phyloP scores from a whole-genome alignment of 64 coral and sea anemone species.

The Actinia tenebrosa region DNA sequence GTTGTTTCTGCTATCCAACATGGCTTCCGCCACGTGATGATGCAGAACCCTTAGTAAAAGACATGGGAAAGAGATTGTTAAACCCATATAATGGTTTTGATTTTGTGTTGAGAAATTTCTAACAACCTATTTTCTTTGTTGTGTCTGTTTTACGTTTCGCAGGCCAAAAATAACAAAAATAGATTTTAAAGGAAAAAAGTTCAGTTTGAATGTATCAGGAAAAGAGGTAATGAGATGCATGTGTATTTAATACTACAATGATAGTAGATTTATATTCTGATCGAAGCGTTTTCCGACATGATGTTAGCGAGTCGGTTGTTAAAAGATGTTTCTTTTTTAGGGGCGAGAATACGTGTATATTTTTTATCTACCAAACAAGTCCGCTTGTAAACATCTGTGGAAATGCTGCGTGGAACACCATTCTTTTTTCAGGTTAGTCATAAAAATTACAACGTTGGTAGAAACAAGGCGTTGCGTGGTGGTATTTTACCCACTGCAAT shows the following conservation, averaged over 20 bases:
- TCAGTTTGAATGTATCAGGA: conserved; percentile 73
- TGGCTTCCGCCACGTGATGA: too few relatives aligned
- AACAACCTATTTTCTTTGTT: background rate
- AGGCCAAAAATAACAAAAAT: conserved; percentile 96
- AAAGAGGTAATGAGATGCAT: conserved; percentile 50
- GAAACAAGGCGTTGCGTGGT: too few relatives aligned
- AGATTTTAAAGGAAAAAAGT: conserved; percentile 91
- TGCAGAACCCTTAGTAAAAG: too few relatives aligned
- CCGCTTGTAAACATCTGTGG: conserved; percentile 97
- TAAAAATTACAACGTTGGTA: background rate
- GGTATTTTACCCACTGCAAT: too few relatives aligned
- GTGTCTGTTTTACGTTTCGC: background rate
- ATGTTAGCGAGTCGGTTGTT: background rate
- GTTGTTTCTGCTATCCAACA: too few relatives aligned
- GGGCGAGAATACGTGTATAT: conserved; percentile 76
- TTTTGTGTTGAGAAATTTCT: background rate
- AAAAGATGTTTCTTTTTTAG: conserved; percentile 26
- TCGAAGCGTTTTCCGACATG: too few relatives aligned
- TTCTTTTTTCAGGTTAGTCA: conserved; percentile 80
- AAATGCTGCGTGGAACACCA: conserved; percentile 96
- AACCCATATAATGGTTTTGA: too few relatives aligned
- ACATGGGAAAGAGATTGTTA: too few relatives aligned
- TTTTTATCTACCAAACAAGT: conserved; percentile 78
- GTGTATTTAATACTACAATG: background rate
- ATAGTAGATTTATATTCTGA: too few relatives aligned